Base-by-base conservation (phyloP, 2,113 vertebrate genomes). In the Rhinichthys klamathensis region DNA sequence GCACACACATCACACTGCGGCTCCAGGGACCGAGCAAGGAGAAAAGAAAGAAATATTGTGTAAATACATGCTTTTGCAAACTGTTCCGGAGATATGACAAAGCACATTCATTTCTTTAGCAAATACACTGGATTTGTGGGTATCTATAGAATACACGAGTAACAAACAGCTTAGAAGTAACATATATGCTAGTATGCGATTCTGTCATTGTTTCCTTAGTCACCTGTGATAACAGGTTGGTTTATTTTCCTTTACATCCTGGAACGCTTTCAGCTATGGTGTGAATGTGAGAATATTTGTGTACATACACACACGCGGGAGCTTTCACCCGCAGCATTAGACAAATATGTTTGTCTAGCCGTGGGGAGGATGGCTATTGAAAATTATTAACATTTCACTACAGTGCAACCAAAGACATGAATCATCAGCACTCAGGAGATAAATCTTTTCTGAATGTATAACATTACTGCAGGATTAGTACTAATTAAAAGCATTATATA, bases 11-110 rank as follows among this genome's bases (percentile, higher is more conserved):
- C 65, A 10, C 32, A 74, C 18, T 80, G 69, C 25, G 11, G 12
- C 70, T 70, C 25, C 67, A 85, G 67, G 56, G 46, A 77, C 25
- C 70, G 76, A 76, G 74, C 30, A 41, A 54, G 46, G n/a, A 77
- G 83, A 82, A 85, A 77, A 87, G 18, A 69, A 49, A 75, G 44
- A 75, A 60, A 76, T 41, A 69, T 51, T 81, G 61, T 76, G 85
- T 67, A 77, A 67, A 75, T 78, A 70, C 44, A 54, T 83, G 11
- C 23, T 27, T 65, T 80, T 65, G 49, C 56, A 80, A 81, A 56
- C 13, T 32, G 65, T 35, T 70, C 30, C n/a, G 23, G 61, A 13
- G 72, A 69, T 82, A 58, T 69, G 13, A 54, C 12, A 56, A 32
- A 13, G 6, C 8, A 38, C 23, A 83, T 70, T 32, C 27, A 35